A percentile compares a stretch with the other conserved stretches of the same genome.
Conservation (phyloP, 2,888 invertebrate genomes). For the Corbicula japonica region DNA sequence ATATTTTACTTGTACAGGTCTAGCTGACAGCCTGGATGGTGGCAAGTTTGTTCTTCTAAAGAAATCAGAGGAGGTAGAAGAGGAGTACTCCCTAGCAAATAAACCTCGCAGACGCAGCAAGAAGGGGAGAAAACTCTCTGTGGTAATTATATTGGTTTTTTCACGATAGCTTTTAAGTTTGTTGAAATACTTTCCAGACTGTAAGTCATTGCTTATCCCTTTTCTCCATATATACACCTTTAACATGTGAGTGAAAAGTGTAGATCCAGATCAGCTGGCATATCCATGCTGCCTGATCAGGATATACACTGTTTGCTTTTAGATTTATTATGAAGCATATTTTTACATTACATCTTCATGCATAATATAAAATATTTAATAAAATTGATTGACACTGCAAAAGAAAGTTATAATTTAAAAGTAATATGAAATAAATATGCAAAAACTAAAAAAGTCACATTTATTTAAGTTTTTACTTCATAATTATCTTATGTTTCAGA, state of each 20-base stretch:
- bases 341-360: too few relatives aligned
- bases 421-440: neutral
- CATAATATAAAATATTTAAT: neutral
- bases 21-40: slow-evolving; percentile 78
- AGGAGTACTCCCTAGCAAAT: slow-evolving; percentile 64
- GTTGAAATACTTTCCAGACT: too few relatives aligned
- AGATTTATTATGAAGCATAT: too few relatives aligned
- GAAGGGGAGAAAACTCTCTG: slow-evolving; percentile 73
- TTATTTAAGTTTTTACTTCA: neutral
- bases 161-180: too few relatives aligned
- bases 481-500: slow-evolving; percentile 69
- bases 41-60: slow-evolving; percentile 80
- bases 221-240: too few relatives aligned
- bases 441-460: neutral
- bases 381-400: slow-evolving; percentile 1
- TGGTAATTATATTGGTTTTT: slow-evolving; percentile 63
- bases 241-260: too few relatives aligned
- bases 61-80: slow-evolving; percentile 75
- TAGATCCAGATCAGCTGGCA: too few relatives aligned
- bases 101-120: slow-evolving; percentile 69
- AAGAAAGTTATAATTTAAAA: neutral
- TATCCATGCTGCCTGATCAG: too few relatives aligned
- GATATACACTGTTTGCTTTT: too few relatives aligned
- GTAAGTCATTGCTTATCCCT: too few relatives aligned
- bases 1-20: slow-evolving; percentile 42